Base-by-base conservation (phyloP, 2,888 invertebrate genomes). In the Bhutanitis thaidina region DNA sequence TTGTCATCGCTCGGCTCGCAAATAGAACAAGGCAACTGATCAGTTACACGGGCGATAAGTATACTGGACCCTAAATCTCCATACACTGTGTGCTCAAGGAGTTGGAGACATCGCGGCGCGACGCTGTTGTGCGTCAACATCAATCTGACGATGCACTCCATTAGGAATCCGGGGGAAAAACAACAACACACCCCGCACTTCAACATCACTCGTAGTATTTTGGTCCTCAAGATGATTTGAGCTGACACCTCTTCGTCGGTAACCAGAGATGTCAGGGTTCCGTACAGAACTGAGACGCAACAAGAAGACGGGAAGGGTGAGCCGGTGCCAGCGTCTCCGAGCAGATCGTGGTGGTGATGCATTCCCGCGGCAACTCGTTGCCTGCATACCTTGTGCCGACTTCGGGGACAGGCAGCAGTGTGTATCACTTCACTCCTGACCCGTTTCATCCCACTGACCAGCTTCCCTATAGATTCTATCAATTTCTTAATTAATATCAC, bases 111-210 rank as follows among this genome's bases (percentile, higher is more conserved):
- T 0, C 83, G 59, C 3, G 79, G 59, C 16, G 91, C 83, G 5
- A 76, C 76, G 16, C 71, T 67, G 57, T 65, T 70, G 54, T 83
- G 84, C 1, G 84, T 78, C 49, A 86, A 60, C 67, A 92, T 77
- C 32, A 92, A 72, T 13, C 90, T 71, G 0, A 91, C 87, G 9
- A 91, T 71, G 58, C 82, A 86, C 47, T 88, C 80, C 69, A 92
- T 77, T 0, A 92, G 69, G 3, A 77, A 67, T 9, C 83, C 88
- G 0, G 92, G 87, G 0, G 92, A 90, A 62, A 92, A 91, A 64
- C 93, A 93, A 65, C 93, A 93, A 64, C 93, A 93, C 0, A 90
- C 91, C 0, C 93, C 93, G 47, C 91, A 90, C 39, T 78, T 77
- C 7, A 90, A 79, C 83, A 91, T 91, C 1, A 91, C 90, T 55